These are phyloP conservation scores for Fabriciana adippe DNA, from an alignment of 2,888 invertebrate genomes.

Conservation along the genomic window DNA sequence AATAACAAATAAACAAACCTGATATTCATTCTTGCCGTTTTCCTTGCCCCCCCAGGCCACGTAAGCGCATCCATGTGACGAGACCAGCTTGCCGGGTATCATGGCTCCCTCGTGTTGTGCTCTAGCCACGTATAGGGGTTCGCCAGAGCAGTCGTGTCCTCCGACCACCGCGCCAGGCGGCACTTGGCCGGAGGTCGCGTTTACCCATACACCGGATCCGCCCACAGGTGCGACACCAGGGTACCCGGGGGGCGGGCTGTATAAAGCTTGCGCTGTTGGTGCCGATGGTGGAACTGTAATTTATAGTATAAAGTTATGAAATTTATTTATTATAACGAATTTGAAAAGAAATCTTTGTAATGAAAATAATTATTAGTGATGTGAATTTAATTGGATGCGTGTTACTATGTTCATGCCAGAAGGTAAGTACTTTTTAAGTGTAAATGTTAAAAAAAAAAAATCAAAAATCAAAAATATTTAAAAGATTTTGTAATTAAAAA, in stretches of 20 bases:
- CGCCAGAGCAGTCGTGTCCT: conserved; percentile 82
- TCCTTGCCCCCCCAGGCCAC: conserved; percentile 92
- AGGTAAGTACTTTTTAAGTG: no score
- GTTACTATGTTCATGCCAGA: not conserved
- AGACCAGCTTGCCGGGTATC: conserved; percentile 90
- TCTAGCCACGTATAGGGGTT: conserved; percentile 86
- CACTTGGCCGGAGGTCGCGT: conserved; percentile 83
- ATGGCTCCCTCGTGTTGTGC: conserved; percentile 89
- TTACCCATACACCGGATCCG: conserved; percentile 80
- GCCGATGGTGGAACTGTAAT: conserved; percentile 58
- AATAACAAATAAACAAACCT: conserved; percentile 70
- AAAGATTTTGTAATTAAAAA: no score
- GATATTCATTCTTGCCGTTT: conserved; percentile 88
- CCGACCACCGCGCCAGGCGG: conserved; percentile 88
- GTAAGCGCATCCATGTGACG: conserved; percentile 89
- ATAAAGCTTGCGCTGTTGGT: conserved; percentile 63
- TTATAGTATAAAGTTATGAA: not conserved
- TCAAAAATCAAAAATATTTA: no score
- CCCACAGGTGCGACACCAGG: conserved; percentile 40
- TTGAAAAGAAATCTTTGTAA: no score
- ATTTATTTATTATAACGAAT: not conserved
- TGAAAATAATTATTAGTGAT: not conserved
- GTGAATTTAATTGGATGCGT: not conserved
- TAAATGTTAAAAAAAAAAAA: no score
- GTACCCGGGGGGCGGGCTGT: conserved; percentile 60